Evolutionary conservation across 2,113 vertebrate genomes (phyloP).

Genomic region (Nothocercus nigrocapillus): DNA sequence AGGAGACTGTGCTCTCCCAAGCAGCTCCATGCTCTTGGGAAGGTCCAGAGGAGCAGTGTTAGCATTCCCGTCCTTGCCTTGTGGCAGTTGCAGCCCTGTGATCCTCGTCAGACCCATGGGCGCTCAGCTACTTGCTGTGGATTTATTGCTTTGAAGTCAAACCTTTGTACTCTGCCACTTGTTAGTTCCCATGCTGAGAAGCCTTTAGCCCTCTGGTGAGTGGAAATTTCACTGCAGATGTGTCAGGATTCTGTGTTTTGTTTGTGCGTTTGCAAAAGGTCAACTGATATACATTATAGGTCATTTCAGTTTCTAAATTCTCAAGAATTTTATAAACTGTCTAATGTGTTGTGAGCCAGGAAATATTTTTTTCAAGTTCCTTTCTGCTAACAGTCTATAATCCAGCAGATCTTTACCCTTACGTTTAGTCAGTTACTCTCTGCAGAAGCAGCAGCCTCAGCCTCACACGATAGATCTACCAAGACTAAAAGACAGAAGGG

Average conservation of each 20-base stretch:
- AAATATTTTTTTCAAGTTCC: background rate
- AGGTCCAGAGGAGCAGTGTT: background rate
- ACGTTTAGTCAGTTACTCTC: background rate
- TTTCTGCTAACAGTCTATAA: background rate
- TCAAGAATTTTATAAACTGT: background rate
- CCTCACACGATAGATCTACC: background rate
- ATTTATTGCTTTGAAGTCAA: background rate
- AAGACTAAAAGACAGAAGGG: background rate
- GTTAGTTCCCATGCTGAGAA: background rate
- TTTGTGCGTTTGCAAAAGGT: background rate
- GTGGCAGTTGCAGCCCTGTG: background rate
- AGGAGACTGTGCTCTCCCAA: background rate
- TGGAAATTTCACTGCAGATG: background rate
- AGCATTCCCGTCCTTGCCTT: background rate
- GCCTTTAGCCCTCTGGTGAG: background rate
- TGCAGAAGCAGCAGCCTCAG: background rate
- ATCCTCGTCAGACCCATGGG: background rate
- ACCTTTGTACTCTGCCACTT: background rate
- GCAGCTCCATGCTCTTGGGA: background rate
- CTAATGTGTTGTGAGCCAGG: background rate
- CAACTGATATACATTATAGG: background rate
- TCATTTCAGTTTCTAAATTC: background rate
- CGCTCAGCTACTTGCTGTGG: background rate
- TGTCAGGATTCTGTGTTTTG: background rate
- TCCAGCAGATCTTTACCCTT: background rate